These are phyloP conservation scores for Ennomos erosarius DNA, from an alignment of 2,888 invertebrate species.

Conservation along the genomic window DNA sequence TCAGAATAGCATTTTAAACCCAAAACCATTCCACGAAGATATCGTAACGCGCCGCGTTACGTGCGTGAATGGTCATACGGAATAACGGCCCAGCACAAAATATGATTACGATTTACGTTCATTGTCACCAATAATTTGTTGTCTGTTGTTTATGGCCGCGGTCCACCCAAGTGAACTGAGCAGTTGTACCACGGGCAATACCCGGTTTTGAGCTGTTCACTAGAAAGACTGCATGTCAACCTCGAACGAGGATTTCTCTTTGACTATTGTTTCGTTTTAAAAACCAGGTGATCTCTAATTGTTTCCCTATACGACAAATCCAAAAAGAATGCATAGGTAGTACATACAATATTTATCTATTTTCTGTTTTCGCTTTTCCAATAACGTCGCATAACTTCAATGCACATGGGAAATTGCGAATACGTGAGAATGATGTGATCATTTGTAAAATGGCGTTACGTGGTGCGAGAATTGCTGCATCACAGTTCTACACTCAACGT, in stretches of 20 bases:
- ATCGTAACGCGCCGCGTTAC: too few relatives aligned
- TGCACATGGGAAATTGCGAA: conserved; percentile 61
- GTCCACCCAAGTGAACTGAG: too few relatives aligned
- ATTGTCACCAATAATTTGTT: neutral
- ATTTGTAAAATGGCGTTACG: conserved; percentile 59
- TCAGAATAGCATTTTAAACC: too few relatives aligned
- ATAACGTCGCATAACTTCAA: conserved; percentile 53
- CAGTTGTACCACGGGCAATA: too few relatives aligned
- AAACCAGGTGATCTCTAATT: conserved; percentile 48
- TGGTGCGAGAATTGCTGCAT: conserved; percentile 48
- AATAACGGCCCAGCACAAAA: too few relatives aligned
- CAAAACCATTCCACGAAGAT: too few relatives aligned
- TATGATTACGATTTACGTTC: neutral
- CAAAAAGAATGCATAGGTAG: conserved; percentile 35
- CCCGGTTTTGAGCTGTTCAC: too few relatives aligned
- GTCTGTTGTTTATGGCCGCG: neutral
- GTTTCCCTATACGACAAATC: conserved; percentile 46
- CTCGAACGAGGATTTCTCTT: too few relatives aligned
- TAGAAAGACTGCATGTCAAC: too few relatives aligned
- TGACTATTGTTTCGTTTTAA: conserved; percentile 45
- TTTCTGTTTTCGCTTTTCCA: conserved; percentile 46
- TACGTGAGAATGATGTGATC: conserved; percentile 64
- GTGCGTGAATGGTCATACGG: too few relatives aligned
- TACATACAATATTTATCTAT: conserved; percentile 29
- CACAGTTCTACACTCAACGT: conserved; percentile 31